A percentile compares a stretch with the other conserved stretches of the same genome.
phyloP scores from a whole-genome alignment of 2,888 invertebrate genomes.

The Macaria notata region DNA sequence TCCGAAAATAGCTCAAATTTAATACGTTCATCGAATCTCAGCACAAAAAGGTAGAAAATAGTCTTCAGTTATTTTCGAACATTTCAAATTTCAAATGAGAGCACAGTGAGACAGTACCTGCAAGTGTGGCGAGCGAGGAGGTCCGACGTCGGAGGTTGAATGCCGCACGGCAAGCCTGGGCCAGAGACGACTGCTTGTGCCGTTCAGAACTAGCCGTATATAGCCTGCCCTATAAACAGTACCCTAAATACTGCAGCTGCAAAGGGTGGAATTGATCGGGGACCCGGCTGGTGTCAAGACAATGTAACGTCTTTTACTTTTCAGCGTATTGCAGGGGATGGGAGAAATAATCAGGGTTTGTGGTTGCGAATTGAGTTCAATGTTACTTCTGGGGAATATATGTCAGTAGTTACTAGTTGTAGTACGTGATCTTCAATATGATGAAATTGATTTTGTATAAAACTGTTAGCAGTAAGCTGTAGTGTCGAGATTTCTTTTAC shows the following conservation, averaged over 20 bases:
- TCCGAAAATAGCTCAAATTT: too few species aligned
- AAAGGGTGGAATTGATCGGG: constrained; percentile 62
- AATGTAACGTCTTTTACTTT: background rate
- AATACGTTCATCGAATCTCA: too few species aligned
- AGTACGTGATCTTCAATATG: too few species aligned
- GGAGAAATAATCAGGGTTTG: too few species aligned
- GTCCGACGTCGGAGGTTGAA: constrained; percentile 54
- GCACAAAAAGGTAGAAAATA: too few species aligned
- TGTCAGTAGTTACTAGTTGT: too few species aligned
- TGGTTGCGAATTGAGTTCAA: too few species aligned
- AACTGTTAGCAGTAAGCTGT: too few species aligned
- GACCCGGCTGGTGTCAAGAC: background rate
- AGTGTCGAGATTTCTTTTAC: too few species aligned
- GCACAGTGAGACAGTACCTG: constrained; percentile 28
- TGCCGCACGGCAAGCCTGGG: constrained; percentile 60
- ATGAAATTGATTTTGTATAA: too few species aligned
- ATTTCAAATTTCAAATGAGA: constrained; percentile 13
- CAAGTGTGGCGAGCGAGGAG: constrained; percentile 47
- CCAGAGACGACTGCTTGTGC: constrained; percentile 35
- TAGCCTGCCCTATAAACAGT: constrained; percentile 18
- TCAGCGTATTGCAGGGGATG: too few species aligned
- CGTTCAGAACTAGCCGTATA: constrained; percentile 7
- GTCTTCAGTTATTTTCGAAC: background rate
- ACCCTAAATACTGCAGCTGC: constrained; percentile 53
- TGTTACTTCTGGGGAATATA: too few species aligned